Conservation (phyloP, 2,888 invertebrate genomes). For the Chydorus sphaericus region DNA sequence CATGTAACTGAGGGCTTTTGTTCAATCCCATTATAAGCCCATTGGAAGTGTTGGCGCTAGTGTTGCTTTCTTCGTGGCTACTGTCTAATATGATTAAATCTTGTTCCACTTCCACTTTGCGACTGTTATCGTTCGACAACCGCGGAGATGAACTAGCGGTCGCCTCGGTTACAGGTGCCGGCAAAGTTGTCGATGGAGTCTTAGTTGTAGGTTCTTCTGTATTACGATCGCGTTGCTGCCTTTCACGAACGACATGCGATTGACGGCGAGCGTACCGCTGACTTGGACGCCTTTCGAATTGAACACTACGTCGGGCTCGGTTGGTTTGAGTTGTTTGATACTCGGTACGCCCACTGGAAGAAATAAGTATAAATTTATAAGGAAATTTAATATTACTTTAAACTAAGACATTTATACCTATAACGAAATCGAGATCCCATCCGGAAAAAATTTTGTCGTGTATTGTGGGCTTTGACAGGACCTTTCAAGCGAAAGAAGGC, state of each 20-base stretch:
- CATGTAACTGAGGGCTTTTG: slow-evolving; percentile 8
- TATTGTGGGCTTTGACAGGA: slow-evolving; percentile 72
- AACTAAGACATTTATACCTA: slow-evolving; percentile 30
- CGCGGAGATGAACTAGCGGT: neutral
- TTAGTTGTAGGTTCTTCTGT: slow-evolving; percentile 22
- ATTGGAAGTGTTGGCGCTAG: neutral
- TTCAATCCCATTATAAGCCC: slow-evolving; percentile 4
- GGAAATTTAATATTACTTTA: neutral
- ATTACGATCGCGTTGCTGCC: slow-evolving; percentile 9
- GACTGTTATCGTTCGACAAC: neutral
- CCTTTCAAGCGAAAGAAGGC: slow-evolving; percentile 92
- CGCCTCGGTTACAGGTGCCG: neutral
- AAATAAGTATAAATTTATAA: neutral
- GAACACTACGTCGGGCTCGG: slow-evolving; percentile 78
- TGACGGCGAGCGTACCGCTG: slow-evolving; percentile 89
- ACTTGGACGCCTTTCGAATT: slow-evolving; percentile 91
- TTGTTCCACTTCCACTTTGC: neutral
- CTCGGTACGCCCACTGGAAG: slow-evolving; percentile 77
- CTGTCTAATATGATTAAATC: slow-evolving; percentile 8
- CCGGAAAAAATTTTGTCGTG: slow-evolving; percentile 89
- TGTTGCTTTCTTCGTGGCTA: slow-evolving; percentile 4
- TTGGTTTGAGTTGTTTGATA: slow-evolving; percentile 90
- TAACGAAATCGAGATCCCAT: slow-evolving; percentile 96
- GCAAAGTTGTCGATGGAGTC: slow-evolving; percentile 21
- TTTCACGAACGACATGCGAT: slow-evolving; percentile 67